Evolutionary conservation across 1,140 invertebrate species (phyloP), one percentile per base, ranked within the genome.

Genomic region (Cydia fagiglandana): DNA sequence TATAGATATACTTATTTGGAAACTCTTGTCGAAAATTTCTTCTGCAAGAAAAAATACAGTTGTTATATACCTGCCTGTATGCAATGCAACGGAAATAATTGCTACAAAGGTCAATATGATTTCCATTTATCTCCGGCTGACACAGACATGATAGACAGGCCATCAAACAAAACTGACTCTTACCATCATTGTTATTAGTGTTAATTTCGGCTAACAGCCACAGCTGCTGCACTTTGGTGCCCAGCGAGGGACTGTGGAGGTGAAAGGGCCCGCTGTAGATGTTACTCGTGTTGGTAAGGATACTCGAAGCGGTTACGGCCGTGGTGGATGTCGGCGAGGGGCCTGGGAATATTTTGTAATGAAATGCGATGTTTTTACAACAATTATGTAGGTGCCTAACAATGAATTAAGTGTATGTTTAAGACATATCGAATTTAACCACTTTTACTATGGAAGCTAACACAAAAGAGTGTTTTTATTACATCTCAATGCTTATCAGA

Each of bases 151-250:
- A 2, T 38, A 3, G 24, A 24, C 2, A 2, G 24, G 24, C 50
- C 73, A 64, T 78, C 75, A 64, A 47, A 75, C 64, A 56, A 73
- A 24, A 64, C 78, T 77, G 77, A 76, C 75, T 84, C 86, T 88
- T 94, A 98, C 97, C 97, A 91, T 98, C 97, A 76, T 94, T 96
- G 93, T 97, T 97, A 75, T 96, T 95, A 5, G 97, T 98, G 15
- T 96, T 93, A 81, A 99, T 94, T 88, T 97, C 96, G 45, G 97
- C 97, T 73, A 98, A 96, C 0, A 99, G 93, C 98, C 98, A 99
- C 73, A 99, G 88, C 88, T 99, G 98, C 90, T 99, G 98, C 76
- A 96, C 96, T 82, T 98, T 98, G 0, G 97, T 97, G 6, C 97
- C 96, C 84, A 99, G 92, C 13, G 95, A 91, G 0, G 97, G 97